phyloP scores from a whole-genome alignment of 2,888 invertebrate genomes.

The Eurytoma californica region DNA sequence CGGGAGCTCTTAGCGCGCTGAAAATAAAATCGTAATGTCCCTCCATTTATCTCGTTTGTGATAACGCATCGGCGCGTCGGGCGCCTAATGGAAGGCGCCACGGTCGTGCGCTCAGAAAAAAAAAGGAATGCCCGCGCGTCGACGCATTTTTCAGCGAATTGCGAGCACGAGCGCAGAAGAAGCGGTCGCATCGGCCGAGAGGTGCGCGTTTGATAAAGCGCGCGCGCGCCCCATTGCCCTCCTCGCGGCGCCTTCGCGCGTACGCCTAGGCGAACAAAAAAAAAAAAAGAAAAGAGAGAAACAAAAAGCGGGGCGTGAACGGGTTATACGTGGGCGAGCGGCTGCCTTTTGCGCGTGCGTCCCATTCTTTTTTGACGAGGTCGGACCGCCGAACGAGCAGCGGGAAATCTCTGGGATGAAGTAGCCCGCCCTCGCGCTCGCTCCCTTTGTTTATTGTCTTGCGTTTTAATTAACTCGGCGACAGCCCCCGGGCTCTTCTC shows the following conservation, averaged over 20 bases:
- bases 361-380: too few species aligned
- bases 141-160: constrained; percentile 44
- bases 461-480: too few species aligned
- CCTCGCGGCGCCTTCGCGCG: constrained; percentile 9
- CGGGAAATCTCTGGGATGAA: too few species aligned
- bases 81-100: background rate
- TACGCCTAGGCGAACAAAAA: background rate
- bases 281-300: background rate
- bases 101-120: background rate
- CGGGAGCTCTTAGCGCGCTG: constrained; percentile 39
- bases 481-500: too few species aligned
- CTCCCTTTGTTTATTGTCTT: too few species aligned
- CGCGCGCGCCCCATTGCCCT: constrained; percentile 5
- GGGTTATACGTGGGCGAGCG: background rate
- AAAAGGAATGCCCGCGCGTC: background rate
- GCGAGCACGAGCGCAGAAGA: constrained; percentile 4
- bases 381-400: too few species aligned
- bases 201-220: constrained; percentile 26
- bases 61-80: constrained; percentile 30
- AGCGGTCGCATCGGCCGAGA: background rate
- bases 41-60: constrained; percentile 47
- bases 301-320: background rate
- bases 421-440: too few species aligned
- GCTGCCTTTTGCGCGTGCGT: too few species aligned
- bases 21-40: constrained; percentile 48